Conservation (phyloP, 2,888 invertebrate genomes). For the Desoria tigrina region DNA sequence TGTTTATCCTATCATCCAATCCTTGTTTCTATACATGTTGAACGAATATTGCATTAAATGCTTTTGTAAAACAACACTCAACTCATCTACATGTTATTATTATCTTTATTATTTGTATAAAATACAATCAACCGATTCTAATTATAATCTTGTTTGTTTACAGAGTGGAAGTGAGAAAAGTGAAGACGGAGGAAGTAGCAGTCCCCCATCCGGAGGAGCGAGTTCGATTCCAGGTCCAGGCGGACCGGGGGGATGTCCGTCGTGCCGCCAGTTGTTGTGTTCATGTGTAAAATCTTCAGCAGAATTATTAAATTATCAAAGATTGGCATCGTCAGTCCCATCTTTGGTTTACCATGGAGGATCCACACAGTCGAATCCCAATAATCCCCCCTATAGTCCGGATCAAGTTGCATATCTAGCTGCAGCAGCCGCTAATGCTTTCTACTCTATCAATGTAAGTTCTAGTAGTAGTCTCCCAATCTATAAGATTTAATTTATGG, state of each 20-base stretch:
- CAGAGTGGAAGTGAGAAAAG: slow-evolving; percentile 52
- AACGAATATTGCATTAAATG: no score
- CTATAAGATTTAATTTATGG: slow-evolving; percentile 2
- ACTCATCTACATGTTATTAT: no score
- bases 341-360: slow-evolving; percentile 52
- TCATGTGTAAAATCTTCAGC: slow-evolving; percentile 58
- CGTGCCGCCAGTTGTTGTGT: slow-evolving; percentile 54
- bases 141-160: slow-evolving; percentile 25
- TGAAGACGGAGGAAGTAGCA: slow-evolving; percentile 51
- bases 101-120: no score
- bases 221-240: slow-evolving; percentile 40
- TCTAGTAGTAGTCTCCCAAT: not conserved
- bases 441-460: slow-evolving; percentile 55
- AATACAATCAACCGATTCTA: no score
- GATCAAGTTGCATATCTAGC: slow-evolving; percentile 53
- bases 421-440: slow-evolving; percentile 52
- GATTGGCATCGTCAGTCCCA: slow-evolving; percentile 54
- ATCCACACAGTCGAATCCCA: slow-evolving; percentile 38
- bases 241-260: slow-evolving; percentile 49
- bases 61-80: no score
- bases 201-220: slow-evolving; percentile 51
- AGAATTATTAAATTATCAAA: slow-evolving; percentile 57
- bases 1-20: not conserved
- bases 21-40: slow-evolving; percentile 34
- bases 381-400: slow-evolving; percentile 51